Conservation (phyloP, 2,113 vertebrate species). For the Aptenodytes patagonicus region DNA sequence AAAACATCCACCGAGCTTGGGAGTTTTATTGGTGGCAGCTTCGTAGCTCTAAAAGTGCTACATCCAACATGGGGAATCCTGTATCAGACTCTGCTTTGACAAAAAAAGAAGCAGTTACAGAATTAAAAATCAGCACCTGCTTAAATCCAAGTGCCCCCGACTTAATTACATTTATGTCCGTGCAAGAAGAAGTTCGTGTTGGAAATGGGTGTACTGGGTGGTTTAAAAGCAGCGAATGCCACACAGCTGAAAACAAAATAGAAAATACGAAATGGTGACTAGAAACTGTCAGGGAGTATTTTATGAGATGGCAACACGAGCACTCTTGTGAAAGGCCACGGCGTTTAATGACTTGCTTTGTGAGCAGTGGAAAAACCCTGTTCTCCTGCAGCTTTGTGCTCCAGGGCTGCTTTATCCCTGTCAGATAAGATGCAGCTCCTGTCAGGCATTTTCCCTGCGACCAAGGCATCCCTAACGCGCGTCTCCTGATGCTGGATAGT, state of each 20-base stretch:
- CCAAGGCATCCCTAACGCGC: neutral
- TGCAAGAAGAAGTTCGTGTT: neutral
- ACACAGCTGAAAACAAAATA: neutral
- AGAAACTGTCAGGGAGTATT: neutral
- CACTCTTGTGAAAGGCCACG: neutral
- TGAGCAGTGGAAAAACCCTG: slow-evolving; percentile 23
- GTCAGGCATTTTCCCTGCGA: neutral
- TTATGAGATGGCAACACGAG: neutral
- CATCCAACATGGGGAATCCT: neutral
- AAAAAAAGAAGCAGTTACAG: neutral
- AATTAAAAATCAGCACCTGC: neutral
- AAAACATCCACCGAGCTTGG: neutral
- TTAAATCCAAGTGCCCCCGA: neutral
- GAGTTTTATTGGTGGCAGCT: neutral
- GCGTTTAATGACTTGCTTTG: neutral
- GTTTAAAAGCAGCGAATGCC: neutral
- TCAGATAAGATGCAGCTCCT: neutral
- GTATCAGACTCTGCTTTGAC: neutral
- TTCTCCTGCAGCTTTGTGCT: slow-evolving; percentile 21
- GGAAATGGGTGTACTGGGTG: neutral
- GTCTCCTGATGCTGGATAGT: neutral
- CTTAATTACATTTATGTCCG: neutral
- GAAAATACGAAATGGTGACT: neutral
- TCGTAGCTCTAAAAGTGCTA: neutral
- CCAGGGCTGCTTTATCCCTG: neutral